A percentile compares a stretch with the other conserved stretches of the same genome.
Conservation (phyloP, 2,797 vertebrate species). For the Hephaestus fuliginosus region DNA sequence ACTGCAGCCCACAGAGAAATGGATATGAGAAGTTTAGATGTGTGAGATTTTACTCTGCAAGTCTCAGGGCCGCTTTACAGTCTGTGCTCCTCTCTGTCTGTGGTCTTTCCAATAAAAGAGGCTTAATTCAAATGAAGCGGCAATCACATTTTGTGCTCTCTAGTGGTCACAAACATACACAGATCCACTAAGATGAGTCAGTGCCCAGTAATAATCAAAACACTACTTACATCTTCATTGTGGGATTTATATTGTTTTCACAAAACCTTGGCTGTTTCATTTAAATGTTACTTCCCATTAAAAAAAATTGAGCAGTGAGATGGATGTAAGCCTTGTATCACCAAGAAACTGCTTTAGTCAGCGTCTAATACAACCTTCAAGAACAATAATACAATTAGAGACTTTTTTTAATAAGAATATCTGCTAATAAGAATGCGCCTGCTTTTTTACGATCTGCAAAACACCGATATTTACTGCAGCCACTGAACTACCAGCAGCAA, state of each 20-base stretch:
- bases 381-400: neutral
- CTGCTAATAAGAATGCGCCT: neutral
- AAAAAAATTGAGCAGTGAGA: neutral
- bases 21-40: constrained; percentile 3
- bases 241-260: neutral
- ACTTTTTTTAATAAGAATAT: neutral
- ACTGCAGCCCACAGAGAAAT: constrained; percentile 22
- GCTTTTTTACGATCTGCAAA: neutral
- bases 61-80: neutral
- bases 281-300: neutral
- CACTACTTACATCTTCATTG: neutral
- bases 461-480: neutral
- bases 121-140: neutral
- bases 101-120: neutral
- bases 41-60: neutral
- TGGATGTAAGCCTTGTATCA: neutral
- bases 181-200: neutral
- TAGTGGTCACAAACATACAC: constrained; percentile 5
- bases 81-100: neutral
- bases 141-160: neutral
- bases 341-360: neutral
- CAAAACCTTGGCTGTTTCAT: neutral
- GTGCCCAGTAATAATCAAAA: neutral
- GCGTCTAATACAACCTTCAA: neutral
- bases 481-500: neutral